Evolutionary conservation across 2,113 vertebrate species (phyloP).

Genomic region (Colinus virginianus): DNA sequence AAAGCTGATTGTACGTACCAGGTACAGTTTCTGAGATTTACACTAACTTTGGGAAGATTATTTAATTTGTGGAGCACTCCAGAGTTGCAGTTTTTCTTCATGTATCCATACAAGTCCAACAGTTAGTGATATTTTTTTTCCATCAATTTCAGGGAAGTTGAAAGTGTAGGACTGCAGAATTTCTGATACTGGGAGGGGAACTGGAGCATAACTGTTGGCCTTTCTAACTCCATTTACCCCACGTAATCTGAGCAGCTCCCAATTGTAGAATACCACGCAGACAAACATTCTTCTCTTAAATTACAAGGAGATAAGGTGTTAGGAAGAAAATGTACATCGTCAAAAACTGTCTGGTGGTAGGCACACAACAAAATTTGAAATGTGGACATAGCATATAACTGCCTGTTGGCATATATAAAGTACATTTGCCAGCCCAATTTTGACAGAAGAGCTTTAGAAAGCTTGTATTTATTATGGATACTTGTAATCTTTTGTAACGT

Average conservation of each 20-base stretch:
- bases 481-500: background rate
- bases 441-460: background rate
- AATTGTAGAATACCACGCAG: background rate
- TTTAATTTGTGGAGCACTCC: background rate
- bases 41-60: background rate
- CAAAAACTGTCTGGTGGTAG: background rate
- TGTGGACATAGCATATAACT: background rate
- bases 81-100: background rate
- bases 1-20: background rate
- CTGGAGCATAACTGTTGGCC: background rate
- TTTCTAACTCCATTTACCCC: background rate
- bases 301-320: background rate
- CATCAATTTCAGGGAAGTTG: background rate
- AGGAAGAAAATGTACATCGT: background rate
- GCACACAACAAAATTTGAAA: too few relatives aligned
- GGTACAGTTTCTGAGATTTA: too few relatives aligned
- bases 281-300: background rate
- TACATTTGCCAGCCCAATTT: background rate
- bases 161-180: background rate
- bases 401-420: background rate
- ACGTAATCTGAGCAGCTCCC: background rate
- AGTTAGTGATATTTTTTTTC: background rate
- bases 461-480: background rate
- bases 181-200: background rate
- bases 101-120: background rate